Evolutionary conservation across 37 sponge, comb jelly and placozoan species (phyloP).

Genomic region (Hormiphora californensis): DNA sequence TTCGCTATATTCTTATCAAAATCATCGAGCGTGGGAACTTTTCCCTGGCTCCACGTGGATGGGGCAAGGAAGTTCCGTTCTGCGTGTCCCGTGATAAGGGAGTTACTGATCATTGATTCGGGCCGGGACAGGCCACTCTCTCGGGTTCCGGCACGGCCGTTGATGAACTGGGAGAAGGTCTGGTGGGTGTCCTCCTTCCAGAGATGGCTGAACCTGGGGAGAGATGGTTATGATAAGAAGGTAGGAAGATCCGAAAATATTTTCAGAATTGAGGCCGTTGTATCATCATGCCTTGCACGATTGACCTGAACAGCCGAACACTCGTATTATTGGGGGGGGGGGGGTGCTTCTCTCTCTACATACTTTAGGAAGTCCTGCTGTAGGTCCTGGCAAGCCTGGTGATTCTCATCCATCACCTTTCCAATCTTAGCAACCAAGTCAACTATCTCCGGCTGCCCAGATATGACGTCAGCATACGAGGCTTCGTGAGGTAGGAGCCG

Average conservation of each 20-base stretch:
- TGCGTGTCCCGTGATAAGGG: constrained; percentile 12
- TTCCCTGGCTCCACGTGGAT: background rate
- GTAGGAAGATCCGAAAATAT: too few species aligned
- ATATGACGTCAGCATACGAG: constrained; percentile 33
- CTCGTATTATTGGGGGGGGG: too few species aligned
- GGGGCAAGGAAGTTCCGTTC: constrained; percentile 47
- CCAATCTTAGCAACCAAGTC: background rate
- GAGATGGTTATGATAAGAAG: background rate
- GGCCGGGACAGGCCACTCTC: background rate
- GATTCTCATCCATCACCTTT: constrained; percentile 27
- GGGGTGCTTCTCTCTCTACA: too few species aligned
- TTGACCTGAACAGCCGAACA: too few species aligned
- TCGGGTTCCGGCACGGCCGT: background rate
- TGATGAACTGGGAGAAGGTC: constrained; percentile 45
- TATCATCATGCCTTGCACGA: too few species aligned
- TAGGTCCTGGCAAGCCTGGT: constrained; percentile 25
- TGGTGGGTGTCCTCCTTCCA: constrained; percentile 40
- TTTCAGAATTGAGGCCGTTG: too few species aligned
- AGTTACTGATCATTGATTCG: constrained; percentile 34
- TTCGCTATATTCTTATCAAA: constrained; percentile 46
- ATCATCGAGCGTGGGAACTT: constrained; percentile 41
- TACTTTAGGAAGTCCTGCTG: constrained; percentile 44
- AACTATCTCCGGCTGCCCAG: background rate
- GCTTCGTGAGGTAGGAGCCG: background rate
- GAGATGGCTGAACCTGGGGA: constrained; percentile 31